Base-by-base conservation (phyloP, 2,888 invertebrate species). In the Trimorus sp. region DNA sequence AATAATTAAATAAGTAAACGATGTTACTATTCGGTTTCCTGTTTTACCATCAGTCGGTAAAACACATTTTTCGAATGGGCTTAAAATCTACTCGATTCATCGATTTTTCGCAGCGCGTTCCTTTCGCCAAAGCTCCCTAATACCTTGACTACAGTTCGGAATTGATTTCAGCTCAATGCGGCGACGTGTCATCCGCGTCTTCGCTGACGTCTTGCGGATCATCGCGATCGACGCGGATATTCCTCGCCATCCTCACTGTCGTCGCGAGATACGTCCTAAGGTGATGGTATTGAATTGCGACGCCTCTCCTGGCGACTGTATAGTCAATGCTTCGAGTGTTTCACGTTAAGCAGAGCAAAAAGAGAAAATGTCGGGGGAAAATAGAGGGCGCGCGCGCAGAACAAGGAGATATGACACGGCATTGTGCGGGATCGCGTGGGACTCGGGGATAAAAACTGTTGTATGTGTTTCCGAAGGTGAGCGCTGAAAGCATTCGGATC, bases 131-230 rank as follows among this genome's bases (percentile, higher is more conserved):
- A 26, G 26, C 26, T 26, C 26, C 4, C 26, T 26, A 26, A 26
- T 26, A n/a, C n/a, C 26, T 26, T 26, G 4, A 15, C 15, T 51
- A 14, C 8, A 14, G 14, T 14, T 12, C 7, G 53, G 26, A 16
- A 53, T 36, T 54, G 12, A 62, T 89, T 88, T 0, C 87, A 91
- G 90, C 88, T 51, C 90, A 90, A 85, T 91, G 90, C 76, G 89
- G 88, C 48, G 90, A 90, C 74, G 87, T 89, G 15, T 89, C 90
- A 42, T 88, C 89, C 7, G 89, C 90, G 73, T 87, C 88, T 54
- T 88, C 89, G 79, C 87, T 89, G 88, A 86, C 87, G 70, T 88
- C 88, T 12, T 85, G 86, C 38, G 86, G 86, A 63, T 86, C 87
- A 11, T 85, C 85, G 42, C 80, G 83, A 14, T 87, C 86, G 65